Conservation (phyloP, 2,888 invertebrate species). For the Notocelia uddmanniana region DNA sequence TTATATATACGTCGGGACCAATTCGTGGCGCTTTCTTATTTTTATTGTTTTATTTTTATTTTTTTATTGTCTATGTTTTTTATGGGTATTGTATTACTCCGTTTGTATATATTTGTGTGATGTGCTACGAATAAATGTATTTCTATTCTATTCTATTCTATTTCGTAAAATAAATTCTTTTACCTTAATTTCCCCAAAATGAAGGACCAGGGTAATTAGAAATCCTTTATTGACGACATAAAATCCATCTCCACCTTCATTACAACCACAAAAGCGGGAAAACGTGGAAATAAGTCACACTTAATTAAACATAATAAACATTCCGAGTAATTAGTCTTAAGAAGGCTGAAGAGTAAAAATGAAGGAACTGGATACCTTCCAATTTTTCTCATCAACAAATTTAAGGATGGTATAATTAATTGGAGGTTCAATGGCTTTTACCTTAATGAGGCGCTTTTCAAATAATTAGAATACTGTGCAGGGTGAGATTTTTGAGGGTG, state of each 20-base stretch:
- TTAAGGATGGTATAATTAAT: slow-evolving; percentile 62
- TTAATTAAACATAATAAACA: slow-evolving; percentile 43
- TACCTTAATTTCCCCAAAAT: too few relatives aligned
- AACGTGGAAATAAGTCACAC: slow-evolving; percentile 28
- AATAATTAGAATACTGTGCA: slow-evolving; percentile 59
- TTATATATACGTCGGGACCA: too few relatives aligned
- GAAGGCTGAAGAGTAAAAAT: slow-evolving; percentile 28
- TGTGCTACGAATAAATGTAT: too few relatives aligned
- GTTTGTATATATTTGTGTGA: too few relatives aligned
- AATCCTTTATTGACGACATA: slow-evolving; percentile 2
- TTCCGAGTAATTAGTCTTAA: slow-evolving; percentile 41
- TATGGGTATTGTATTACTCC: too few relatives aligned
- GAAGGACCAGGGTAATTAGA: not conserved
- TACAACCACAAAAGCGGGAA: slow-evolving; percentile 19
- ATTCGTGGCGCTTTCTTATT: too few relatives aligned
- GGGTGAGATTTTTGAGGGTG: slow-evolving; percentile 26
- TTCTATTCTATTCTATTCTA: too few relatives aligned
- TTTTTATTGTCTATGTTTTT: too few relatives aligned
- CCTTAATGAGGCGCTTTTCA: slow-evolving; percentile 57
- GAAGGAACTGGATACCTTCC: slow-evolving; percentile 57
- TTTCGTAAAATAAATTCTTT: too few relatives aligned
- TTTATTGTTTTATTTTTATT: too few relatives aligned
- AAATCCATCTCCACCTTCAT: slow-evolving; percentile 11
- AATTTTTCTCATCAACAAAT: slow-evolving; percentile 64
- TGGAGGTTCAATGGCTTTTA: slow-evolving; percentile 62